Base-by-base conservation (phyloP, 2,113 vertebrate genomes). In the Nesoenas mayeri region DNA sequence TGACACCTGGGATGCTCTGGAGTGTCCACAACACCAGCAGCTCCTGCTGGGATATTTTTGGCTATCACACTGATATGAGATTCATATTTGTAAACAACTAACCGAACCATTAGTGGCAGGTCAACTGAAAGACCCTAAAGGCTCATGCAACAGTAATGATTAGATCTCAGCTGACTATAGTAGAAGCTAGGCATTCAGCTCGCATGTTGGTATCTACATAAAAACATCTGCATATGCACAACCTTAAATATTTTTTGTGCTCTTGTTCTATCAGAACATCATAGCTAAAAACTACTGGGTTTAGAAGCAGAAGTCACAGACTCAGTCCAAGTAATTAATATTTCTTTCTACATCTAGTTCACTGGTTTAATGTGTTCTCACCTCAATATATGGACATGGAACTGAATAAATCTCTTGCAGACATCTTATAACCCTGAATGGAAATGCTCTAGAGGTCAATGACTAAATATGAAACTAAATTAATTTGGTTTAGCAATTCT, bases 371-470 rank as follows among this genome's bases (percentile, higher is more conserved):
- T 56, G 40, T 71, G 64, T 74, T 71, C 38, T 93, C 26, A 75
- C 36, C 69, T 94, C 75, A 86, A 44, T 79, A 74, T 66, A 48
- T 36, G 56, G 57, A 29, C 69, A 78, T 32, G 42, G 56, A 90
- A 85, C n/a, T 48, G 51, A 93, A 93, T 96, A 94, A 96, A 85
- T 90, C 88, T 90, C 88, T 64, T 86, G 14, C 56, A 94, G 91
- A 86, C 65, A 48, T 70, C 44, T 53, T 85, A 13, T 85, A 89
- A 85, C 38, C 66, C 36, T 31, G 51, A 85, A 89, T 89, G 51
- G 42, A 96, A 95, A 70, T 91, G 40, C 22, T 88, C 42, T 71
- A 62, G 60, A 93, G 75, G 81, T 78, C 88, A 90, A 74, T 83
- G 67, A 93, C 58, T 78, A 94, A 96, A 93, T 91, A 84, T 31